Base-by-base conservation (phyloP, 2,888 invertebrate genomes). In the Biston betularia region DNA sequence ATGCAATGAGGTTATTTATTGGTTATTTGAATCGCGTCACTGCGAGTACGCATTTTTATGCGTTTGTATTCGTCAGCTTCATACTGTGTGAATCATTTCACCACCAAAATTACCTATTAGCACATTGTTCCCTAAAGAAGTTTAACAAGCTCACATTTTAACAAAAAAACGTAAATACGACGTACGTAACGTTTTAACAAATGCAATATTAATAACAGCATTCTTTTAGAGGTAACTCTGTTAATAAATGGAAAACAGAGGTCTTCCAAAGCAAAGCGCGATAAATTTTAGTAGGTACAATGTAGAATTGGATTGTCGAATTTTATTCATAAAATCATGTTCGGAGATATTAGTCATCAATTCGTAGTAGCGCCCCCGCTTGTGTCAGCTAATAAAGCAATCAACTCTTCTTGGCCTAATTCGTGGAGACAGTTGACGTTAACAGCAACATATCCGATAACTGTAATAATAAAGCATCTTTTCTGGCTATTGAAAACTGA, bases 391-490 rank as follows among this genome's bases (percentile, higher is more conserved):
- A 24, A 42, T 54, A 33, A 44, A 55, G 33, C 42, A 33, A 55
- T 24, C 24, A 24, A 24, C 12, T 55, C 40, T 11, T 12, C 54
- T 7, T 14, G 40, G 11, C 9, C 5, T 55, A 12, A 42, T 44
- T 55, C 5, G 54, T 7, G 54, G 38, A 24, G 24, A 44, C 24
- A 10, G 56, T 44, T 44, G 12, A 14, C 45, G 33, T 24, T 45
- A 45, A 56, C 35, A 34, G 56, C n/a, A n/a, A 53, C 38, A 11
- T 45, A 34, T 56, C n/a, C n/a, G n/a, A n/a, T 56, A 33, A n/a
- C 56, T 34, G 45, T 56, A 50, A 48, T 62, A 52, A 53, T 45
- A 44, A 42, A 63, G 33, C 56, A 56, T 45, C 34, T 34, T 34
- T 44, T 40, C 45, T 45, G 34, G 45, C 45, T 44, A 46, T 45